Conservation (phyloP, 2,888 invertebrate genomes). For the Macrophya alboannulata region DNA sequence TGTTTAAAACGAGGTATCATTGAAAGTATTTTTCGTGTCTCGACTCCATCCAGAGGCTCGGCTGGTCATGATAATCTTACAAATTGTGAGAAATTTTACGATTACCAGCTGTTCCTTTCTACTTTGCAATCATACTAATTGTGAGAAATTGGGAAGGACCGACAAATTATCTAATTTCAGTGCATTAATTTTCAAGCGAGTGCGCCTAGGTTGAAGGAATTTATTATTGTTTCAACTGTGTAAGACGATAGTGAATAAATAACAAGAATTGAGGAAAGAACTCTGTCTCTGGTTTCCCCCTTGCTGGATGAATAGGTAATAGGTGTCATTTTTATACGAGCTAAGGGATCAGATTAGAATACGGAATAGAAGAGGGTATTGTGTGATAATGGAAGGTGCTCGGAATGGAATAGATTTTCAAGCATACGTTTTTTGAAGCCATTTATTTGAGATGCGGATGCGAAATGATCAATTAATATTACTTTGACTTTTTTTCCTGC, state of each 20-base stretch:
- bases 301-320: neutral
- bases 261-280: neutral
- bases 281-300: neutral
- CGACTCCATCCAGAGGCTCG: neutral
- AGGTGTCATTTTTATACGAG: neutral
- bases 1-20: constrained; percentile 68
- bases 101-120: neutral
- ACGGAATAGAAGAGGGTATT: neutral
- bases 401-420: neutral
- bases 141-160: neutral
- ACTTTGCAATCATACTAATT: neutral
- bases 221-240: neutral
- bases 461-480: constrained; percentile 43
- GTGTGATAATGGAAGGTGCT: neutral
- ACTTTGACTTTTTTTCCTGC: constrained; percentile 32
- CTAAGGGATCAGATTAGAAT: neutral
- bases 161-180: neutral
- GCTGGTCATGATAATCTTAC: neutral
- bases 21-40: neutral
- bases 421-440: constrained; percentile 12
- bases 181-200: neutral
- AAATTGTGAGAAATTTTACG: neutral
- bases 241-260: constrained; percentile 39
- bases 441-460: constrained; percentile 40
- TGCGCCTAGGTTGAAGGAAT: constrained; percentile 15